Evolutionary conservation across 2,113 vertebrate species (phyloP), one percentile per base, ranked within the genome.

Genomic region (Ardeotis arabs): DNA sequence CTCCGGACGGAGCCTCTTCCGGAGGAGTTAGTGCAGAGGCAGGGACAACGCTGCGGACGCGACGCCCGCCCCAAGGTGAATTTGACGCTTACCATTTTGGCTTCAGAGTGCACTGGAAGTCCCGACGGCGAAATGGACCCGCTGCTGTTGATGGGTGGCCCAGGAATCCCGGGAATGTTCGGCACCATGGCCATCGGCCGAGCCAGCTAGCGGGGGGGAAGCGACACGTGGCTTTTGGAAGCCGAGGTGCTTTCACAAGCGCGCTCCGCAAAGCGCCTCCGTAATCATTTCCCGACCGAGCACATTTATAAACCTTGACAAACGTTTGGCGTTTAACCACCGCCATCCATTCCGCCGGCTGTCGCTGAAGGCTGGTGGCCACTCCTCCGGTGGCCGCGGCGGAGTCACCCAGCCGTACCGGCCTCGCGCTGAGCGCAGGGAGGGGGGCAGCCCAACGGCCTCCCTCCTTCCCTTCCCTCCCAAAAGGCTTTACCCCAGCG

Each of bases 91-190:
- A 99, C 99, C 99, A 99, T 99, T 97, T 99, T 99, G 96, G 99
- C 99, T 97, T 99, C 99, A 6, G 98, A 98, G 96, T 99, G 99
- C 87, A 97, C 96, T 44, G 98, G 98, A 92, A 99, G 99, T 69
- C 98, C 99, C 19, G 99, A 99, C 7, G 99, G 99, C 24, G 99
- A 99, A 81, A 99, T 97, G 35, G 99, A 99, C 10, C 98, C 98
- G 13, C 99, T 98, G 97, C 98, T 99, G 91, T 98, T 98, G 94
- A 99, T 82, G 95, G 99, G 99, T 49, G 99, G 99, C 63, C 99
- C 99, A 41, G 99, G 99, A 87, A 99, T 99, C 58, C 99, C 99
- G 35, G 99, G 99, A 98, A 99, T 99, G 98, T 99, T 99, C 64
- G 99, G 99, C 97, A 99, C 98, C 98, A 99, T 98, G 95, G 99